Base-by-base conservation (phyloP, 2,888 invertebrate genomes). In the Polydrusus pterygomalis region DNA sequence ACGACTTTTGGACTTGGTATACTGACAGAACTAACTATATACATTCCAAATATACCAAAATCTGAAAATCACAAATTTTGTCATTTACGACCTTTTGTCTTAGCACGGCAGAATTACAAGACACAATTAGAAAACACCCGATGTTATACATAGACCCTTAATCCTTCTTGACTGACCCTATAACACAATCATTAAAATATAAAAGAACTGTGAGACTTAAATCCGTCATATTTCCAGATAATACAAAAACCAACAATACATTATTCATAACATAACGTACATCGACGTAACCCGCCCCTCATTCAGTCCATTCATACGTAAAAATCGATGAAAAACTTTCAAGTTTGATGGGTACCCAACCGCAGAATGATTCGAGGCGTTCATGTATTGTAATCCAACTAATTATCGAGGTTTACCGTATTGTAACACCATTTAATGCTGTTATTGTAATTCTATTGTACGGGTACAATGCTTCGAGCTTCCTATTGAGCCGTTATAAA, bases 311-410 rank as follows among this genome's bases (percentile, higher is more conserved):
- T 69, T 70, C 73, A 77, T 70, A 73, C 77, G 70, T 77, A 69
- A 70, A 70, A 77, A 77, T 70, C 56, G 62, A 67, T 63, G 43
- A 51, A 74, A 74, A 70, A 74, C 58, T 74, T 74, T 77, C 74
- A 62, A 40, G 51, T 72, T 70, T 67, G 60, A 70, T 73, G 74
- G 17, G 68, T 62, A 74, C 38, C 62, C 71, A 74, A 74, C 70
- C 75, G 62, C 77, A 78, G 74, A 80, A 77, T 79, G 77, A 78
- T 75, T 78, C 79, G 80, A 83, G 83, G 85, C 85, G 86, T 84
- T 81, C 84, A 83, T 80, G 84, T 84, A 83, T 85, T 81, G 84
- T 85, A 86, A 86, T 86, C 86, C 82, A 81, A 82, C 86, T 84
- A 86, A 86, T 86, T 86, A 86, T 85, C 84, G 83, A 78, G 80